Evolutionary conservation across 2,113 vertebrate species (phyloP).

Genomic region (Pluvianellus socialis): DNA sequence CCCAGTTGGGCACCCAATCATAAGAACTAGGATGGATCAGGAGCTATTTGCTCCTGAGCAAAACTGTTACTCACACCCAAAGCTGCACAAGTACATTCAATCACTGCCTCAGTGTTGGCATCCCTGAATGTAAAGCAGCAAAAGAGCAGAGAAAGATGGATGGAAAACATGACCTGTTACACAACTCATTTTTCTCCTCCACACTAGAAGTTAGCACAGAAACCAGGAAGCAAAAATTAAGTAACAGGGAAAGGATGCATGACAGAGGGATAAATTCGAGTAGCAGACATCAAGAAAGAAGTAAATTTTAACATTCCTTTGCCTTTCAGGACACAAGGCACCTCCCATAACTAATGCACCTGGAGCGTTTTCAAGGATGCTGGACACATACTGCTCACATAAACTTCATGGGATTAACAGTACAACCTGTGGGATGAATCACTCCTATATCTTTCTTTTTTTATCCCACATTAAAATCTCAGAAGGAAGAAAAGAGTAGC

Average conservation of each 20-base stretch:
- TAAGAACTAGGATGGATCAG: not conserved
- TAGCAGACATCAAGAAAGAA: not conserved
- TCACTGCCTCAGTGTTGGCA: not conserved
- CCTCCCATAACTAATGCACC: not conserved
- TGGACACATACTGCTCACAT: not conserved
- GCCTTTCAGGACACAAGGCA: not conserved
- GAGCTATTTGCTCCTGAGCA: not conserved
- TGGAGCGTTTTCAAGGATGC: not conserved
- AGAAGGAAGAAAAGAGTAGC: not conserved
- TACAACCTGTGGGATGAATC: not conserved
- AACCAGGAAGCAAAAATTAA: not conserved
- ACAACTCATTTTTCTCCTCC: not conserved
- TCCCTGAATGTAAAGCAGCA: not conserved
- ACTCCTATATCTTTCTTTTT: not conserved
- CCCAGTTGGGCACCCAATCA: not conserved
- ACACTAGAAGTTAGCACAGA: not conserved
- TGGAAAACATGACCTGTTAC: not conserved
- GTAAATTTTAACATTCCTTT: not conserved
- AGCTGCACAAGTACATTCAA: not conserved
- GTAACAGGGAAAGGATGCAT: not conserved
- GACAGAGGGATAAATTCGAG: not conserved
- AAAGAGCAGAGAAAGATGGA: not conserved
- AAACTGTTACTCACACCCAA: not conserved
- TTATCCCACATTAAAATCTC: not conserved
- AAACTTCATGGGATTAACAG: not conserved